Evolutionary conservation across 2,888 invertebrate species (phyloP).

Genomic region (Epinotia bilunana): DNA sequence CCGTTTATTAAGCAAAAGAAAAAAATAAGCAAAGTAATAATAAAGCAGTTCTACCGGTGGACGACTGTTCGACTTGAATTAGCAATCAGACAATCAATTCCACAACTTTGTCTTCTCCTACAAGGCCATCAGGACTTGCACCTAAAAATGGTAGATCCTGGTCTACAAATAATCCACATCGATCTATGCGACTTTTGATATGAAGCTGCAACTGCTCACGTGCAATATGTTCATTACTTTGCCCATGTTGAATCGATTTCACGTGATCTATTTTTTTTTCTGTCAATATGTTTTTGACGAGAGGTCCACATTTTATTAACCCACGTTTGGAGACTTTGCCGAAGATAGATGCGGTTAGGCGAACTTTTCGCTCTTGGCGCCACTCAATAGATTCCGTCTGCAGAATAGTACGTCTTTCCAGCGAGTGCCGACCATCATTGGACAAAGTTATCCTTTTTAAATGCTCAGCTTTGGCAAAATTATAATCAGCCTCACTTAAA

Average conservation of each 20-base stretch:
- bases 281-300: conserved; percentile 24
- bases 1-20: too few relatives aligned
- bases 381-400: conserved; percentile 30
- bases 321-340: conserved; percentile 18
- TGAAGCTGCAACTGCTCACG: neutral
- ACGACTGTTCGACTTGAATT: too few relatives aligned
- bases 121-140: conserved; percentile 36
- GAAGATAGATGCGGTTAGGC: conserved; percentile 29
- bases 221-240: conserved; percentile 4
- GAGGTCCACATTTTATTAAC: conserved; percentile 22
- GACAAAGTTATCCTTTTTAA: conserved; percentile 9
- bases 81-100: too few relatives aligned
- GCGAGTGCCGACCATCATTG: neutral
- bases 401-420: conserved; percentile 20
- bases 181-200: too few relatives aligned
- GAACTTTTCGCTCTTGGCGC: conserved; percentile 33
- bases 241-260: conserved; percentile 1
- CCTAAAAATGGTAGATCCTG: conserved; percentile 32
- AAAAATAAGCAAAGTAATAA: too few relatives aligned
- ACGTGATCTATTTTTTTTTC: conserved; percentile 6
- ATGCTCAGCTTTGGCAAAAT: conserved; percentile 6
- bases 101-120: neutral
- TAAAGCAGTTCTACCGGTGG: too few relatives aligned
- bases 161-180: neutral
- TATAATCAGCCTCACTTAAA: conserved; percentile 10